Percentiles rank a stretch among this genome's conserved stretches.
These are phyloP conservation scores for Brachionus paranguensis DNA, from an alignment of 1,140 invertebrate genomes.

Conservation along the genomic window DNA sequence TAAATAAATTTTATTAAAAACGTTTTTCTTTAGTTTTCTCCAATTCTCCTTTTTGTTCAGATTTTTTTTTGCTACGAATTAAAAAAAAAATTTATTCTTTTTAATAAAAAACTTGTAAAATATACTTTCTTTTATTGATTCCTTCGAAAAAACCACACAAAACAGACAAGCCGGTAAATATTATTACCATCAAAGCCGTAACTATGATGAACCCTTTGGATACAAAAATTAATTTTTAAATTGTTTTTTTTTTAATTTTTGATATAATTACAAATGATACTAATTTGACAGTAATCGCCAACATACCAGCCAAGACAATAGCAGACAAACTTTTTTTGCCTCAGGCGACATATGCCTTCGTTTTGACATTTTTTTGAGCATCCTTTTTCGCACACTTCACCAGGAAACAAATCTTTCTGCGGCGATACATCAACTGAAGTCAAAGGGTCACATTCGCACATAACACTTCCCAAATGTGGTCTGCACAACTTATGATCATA, in stretches of 20 bases:
- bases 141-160: not conserved
- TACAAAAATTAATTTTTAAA: not conserved
- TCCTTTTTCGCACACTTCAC: not conserved
- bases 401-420: not conserved
- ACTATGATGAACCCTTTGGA: not conserved
- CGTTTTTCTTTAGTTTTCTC: not conserved
- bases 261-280: not conserved
- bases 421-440: not conserved
- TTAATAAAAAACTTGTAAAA: not conserved
- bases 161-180: not conserved
- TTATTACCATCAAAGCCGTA: not conserved
- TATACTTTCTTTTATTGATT: not conserved
- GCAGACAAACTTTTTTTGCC: not conserved
- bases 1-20: not conserved
- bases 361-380: not conserved
- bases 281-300: conserved; percentile 1
- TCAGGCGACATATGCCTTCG: not conserved
- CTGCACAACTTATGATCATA: not conserved
- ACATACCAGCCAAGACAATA: conserved; percentile 4
- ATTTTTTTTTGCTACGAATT: not conserved
- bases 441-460: not conserved
- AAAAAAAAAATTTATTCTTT: not conserved
- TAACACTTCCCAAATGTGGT: not conserved
- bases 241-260: not conserved
- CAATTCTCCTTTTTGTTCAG: not conserved